Evolutionary conservation across 2,888 invertebrate genomes (phyloP).

Genomic region (Itoplectis maculator): DNA sequence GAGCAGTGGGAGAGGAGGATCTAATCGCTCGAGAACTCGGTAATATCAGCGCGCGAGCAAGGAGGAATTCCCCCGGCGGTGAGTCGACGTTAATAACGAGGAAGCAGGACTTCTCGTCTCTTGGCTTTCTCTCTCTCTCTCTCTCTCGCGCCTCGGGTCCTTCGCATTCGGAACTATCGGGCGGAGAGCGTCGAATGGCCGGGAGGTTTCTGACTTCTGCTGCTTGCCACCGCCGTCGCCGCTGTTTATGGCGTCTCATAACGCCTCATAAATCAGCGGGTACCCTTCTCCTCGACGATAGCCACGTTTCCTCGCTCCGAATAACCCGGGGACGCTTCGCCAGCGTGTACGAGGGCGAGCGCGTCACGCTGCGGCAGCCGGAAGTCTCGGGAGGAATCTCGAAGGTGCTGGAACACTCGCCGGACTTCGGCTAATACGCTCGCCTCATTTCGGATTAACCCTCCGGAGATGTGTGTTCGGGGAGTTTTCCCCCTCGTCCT

Average conservation of each 20-base stretch:
- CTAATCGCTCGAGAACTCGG: constrained; percentile 41
- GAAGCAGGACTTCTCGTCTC: constrained; percentile 71
- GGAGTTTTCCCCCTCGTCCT: constrained; percentile 29
- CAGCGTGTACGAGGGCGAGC: constrained; percentile 13
- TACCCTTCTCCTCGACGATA: constrained; percentile 82
- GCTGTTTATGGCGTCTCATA: constrained; percentile 86
- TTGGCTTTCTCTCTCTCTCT: no score
- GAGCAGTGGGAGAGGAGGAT: constrained; percentile 36
- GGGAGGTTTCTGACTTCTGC: constrained; percentile 74
- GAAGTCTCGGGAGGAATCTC: constrained; percentile 57
- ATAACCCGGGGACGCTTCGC: constrained; percentile 46
- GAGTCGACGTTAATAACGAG: constrained; percentile 78
- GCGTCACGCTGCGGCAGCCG: constrained; percentile 26
- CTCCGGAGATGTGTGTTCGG: constrained; percentile 33
- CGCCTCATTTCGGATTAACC: constrained; percentile 46
- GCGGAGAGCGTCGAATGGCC: constrained; percentile 25
- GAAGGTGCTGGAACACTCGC: constrained; percentile 48
- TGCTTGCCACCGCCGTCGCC: constrained; percentile 81
- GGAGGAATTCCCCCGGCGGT: constrained; percentile 64
- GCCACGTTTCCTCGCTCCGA: constrained; percentile 51
- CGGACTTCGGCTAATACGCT: constrained; percentile 44
- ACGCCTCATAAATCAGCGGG: constrained; percentile 85
- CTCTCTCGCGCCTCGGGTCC: constrained; percentile 64
- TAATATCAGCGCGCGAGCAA: constrained; percentile 42
- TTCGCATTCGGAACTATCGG: constrained; percentile 41